These are phyloP conservation scores for Drosophila kokeensis DNA, from an alignment of 2,888 invertebrate species.

Conservation along the genomic window DNA sequence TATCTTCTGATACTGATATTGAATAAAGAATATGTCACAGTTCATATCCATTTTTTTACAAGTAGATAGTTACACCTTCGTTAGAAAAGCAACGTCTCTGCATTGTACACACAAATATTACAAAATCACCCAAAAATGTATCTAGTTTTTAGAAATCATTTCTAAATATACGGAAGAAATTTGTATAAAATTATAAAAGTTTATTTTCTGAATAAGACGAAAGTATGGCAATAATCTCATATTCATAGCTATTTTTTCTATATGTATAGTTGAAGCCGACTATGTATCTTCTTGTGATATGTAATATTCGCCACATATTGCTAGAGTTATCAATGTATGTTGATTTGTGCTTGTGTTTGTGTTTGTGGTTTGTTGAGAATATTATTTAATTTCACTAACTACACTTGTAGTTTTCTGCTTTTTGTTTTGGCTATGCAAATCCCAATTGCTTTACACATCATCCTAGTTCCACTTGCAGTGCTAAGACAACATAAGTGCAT, in stretches of 20 bases:
- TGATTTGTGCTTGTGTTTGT: slow-evolving; percentile 6
- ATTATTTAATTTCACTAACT: slow-evolving; percentile 26
- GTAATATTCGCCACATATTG: background rate
- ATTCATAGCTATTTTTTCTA: background rate
- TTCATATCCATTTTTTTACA: too few relatives aligned
- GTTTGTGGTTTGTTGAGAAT: slow-evolving; percentile 30
- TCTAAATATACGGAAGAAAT: background rate
- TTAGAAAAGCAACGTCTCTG: background rate
- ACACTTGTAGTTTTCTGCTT: slow-evolving; percentile 30
- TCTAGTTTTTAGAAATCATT: background rate
- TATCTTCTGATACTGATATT: slow-evolving; percentile 13
- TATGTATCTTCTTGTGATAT: too few relatives aligned
- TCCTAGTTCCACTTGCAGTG: slow-evolving; percentile 28
- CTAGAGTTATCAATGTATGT: background rate
- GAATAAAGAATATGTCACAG: slow-evolving; percentile 7
- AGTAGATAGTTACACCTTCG: too few relatives aligned
- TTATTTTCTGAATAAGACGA: background rate
- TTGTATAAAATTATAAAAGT: background rate
- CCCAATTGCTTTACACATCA: slow-evolving; percentile 51
- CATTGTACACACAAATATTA: too few relatives aligned
- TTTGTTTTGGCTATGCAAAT: slow-evolving; percentile 58
- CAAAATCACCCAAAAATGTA: background rate
- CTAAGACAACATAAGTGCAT: slow-evolving; percentile 64
- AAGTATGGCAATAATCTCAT: too few relatives aligned
- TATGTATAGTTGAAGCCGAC: background rate